Conservation (phyloP, 2,113 vertebrate genomes). For the Clarias macrocephalus region DNA sequence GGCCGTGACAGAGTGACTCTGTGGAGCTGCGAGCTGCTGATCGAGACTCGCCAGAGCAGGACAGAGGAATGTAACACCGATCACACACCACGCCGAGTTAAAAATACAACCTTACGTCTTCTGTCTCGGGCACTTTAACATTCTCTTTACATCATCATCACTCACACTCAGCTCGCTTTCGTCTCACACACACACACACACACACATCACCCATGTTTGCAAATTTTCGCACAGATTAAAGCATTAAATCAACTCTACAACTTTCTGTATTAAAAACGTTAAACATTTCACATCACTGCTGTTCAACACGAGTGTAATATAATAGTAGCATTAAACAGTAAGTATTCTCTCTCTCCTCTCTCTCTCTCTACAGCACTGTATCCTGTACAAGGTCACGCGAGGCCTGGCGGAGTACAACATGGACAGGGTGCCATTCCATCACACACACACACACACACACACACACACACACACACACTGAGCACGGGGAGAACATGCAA, state of each 20-base stretch:
- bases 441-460: too few species aligned
- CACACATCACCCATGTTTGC: neutral
- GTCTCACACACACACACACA: neutral
- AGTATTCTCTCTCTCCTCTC: neutral
- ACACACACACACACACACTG: too few species aligned
- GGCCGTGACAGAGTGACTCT: constrained; percentile 72
- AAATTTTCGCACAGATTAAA: neutral
- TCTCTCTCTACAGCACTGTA: too few species aligned
- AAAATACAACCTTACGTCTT: constrained; percentile 17
- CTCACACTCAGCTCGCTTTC: neutral
- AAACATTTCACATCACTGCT: neutral
- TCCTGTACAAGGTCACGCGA: too few species aligned
- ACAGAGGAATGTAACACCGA: neutral
- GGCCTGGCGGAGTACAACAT: too few species aligned
- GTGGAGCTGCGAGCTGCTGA: constrained; percentile 36
- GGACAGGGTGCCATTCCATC: too few species aligned
- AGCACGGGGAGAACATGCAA: too few species aligned
- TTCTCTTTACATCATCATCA: neutral
- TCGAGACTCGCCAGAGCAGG: constrained; percentile 5
- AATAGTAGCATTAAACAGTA: neutral
- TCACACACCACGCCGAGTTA: neutral
- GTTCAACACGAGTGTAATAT: neutral
- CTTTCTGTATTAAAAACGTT: neutral
- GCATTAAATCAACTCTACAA: neutral
- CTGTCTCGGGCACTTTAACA: neutral